Conservation (phyloP, 2,113 vertebrate species). For the Engystomops pustulosus region DNA sequence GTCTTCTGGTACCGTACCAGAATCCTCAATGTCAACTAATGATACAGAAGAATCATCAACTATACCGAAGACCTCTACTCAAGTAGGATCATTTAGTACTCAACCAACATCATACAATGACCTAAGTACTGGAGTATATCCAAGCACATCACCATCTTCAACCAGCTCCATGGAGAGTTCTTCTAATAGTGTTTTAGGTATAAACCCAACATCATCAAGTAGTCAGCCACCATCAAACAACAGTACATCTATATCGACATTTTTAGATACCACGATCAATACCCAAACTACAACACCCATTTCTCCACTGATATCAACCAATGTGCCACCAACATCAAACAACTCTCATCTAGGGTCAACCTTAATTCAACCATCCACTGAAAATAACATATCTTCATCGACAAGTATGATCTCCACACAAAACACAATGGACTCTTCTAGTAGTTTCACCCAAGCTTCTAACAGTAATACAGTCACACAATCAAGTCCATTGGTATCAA, state of each 20-base stretch:
- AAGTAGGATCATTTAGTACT: too few species aligned
- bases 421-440: neutral
- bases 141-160: neutral
- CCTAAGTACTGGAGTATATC: too few species aligned
- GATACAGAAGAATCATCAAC: neutral
- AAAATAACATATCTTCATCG: neutral
- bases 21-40: neutral
- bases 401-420: neutral
- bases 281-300: neutral
- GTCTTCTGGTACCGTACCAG: neutral
- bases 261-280: neutral
- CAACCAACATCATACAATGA: too few species aligned
- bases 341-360: neutral
- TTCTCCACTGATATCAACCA: neutral
- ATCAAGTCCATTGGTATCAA: neutral
- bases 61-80: too few species aligned
- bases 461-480: neutral
- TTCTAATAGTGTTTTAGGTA: neutral
- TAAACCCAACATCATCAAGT: neutral
- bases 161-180: neutral
- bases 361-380: neutral
- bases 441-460: neutral
- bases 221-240: neutral
- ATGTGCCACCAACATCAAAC: neutral
- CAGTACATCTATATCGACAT: neutral